Percentiles rank a stretch among this genome's conserved stretches.
phyloP scores from a whole-genome alignment of 2,797 vertebrate species.

The Gambusia yucatana region DNA sequence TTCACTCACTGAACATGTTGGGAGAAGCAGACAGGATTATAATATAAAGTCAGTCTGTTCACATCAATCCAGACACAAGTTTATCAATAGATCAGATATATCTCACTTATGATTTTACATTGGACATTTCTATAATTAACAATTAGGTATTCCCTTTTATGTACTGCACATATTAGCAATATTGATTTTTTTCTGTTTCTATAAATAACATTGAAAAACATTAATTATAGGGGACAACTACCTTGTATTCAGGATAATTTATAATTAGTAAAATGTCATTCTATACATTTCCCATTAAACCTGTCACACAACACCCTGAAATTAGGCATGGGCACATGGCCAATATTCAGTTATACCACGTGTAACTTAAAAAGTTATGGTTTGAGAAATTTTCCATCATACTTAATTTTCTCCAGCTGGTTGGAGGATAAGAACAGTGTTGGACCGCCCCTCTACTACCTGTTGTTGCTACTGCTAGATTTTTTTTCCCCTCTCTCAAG shows the following conservation, averaged over 20 bases:
- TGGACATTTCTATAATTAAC: not conserved
- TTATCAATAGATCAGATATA: not conserved
- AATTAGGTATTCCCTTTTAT: constrained; percentile 23
- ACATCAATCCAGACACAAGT: not conserved
- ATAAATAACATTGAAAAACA: constrained; percentile 2
- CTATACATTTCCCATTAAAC: not conserved
- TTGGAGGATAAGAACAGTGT: not conserved
- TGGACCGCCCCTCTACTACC: not conserved
- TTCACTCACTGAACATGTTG: not conserved
- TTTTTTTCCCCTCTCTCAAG: not conserved
- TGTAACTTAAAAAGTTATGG: not conserved
- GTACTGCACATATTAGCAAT: not conserved
- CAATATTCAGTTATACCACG: not conserved
- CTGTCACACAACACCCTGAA: not conserved
- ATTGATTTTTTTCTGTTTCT: not conserved
- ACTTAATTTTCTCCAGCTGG: not conserved
- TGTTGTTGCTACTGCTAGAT: not conserved
- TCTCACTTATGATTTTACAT: constrained; percentile 8
- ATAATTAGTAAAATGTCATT: not conserved
- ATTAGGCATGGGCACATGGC: not conserved
- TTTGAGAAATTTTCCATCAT: not conserved
- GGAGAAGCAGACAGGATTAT: not conserved
- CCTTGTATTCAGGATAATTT: not conserved
- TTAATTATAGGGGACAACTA: not conserved
- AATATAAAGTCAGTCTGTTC: not conserved